Conservation (phyloP, 1,140 invertebrate species). For the Saccostrea cuccullata region DNA sequence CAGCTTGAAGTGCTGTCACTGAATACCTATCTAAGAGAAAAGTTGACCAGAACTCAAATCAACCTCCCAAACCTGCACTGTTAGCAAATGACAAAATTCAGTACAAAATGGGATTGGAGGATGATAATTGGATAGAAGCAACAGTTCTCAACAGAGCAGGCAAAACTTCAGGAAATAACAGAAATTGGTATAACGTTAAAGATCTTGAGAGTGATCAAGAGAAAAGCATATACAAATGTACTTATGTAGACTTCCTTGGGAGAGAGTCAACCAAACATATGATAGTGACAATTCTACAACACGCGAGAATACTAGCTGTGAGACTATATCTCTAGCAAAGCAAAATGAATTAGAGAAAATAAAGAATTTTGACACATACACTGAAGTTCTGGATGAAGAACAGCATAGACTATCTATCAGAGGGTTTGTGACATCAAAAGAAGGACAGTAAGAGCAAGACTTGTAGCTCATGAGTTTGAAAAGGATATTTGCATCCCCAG, state of each 20-base stretch:
- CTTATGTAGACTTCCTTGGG: slow-evolving; percentile 29
- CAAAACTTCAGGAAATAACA: no score
- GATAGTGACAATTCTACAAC: slow-evolving; percentile 29
- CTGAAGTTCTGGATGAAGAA: slow-evolving; percentile 51
- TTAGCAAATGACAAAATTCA: no score
- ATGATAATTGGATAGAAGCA: no score
- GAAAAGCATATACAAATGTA: no score
- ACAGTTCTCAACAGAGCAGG: no score
- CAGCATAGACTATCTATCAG: slow-evolving; percentile 52
- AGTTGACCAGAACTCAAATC: no score
- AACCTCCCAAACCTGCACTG: no score
- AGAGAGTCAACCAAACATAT: not conserved
- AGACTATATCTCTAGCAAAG: slow-evolving; percentile 32
- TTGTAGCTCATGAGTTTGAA: slow-evolving; percentile 58
- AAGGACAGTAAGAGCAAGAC: slow-evolving; percentile 51
- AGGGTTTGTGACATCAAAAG: slow-evolving; percentile 55
- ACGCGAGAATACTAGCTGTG: not conserved
- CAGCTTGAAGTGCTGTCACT: slow-evolving; percentile 49
- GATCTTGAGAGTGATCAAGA: no score
- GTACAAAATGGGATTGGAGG: no score
- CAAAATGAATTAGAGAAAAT: no score
- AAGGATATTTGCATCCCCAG: slow-evolving; percentile 51
- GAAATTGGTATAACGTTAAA: no score
- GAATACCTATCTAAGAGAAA: slow-evolving; percentile 19
- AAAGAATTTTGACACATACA: slow-evolving; percentile 52